phyloP scores from a whole-genome alignment of 2,113 vertebrate genomes.

The Ellobius talpinus region DNA sequence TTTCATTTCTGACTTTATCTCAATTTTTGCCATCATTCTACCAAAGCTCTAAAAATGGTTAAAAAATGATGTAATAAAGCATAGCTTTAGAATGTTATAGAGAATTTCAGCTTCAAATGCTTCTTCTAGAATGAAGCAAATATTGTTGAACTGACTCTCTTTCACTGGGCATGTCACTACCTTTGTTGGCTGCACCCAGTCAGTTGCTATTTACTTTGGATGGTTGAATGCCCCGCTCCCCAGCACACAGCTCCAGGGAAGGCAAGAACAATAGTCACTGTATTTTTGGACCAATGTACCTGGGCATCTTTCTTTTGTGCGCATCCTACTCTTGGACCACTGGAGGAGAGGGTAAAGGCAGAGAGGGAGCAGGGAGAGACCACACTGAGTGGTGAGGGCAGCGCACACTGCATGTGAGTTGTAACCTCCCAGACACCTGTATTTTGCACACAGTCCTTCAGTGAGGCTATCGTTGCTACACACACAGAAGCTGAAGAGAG shows the following conservation, averaged over 20 bases:
- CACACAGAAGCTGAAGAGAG: background rate
- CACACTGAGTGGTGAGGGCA: background rate
- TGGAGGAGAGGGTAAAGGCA: background rate
- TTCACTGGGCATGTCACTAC: background rate
- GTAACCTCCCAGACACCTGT: background rate
- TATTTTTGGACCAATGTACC: background rate
- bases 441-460: background rate
- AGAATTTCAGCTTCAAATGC: background rate
- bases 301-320: background rate
- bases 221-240: background rate
- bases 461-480: background rate
- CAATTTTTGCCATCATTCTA: slow-evolving; percentile 16
- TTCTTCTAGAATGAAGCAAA: background rate
- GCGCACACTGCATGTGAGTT: slow-evolving; percentile 14
- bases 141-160: background rate
- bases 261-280: background rate
- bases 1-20: slow-evolving; percentile 10
- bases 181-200: no score
- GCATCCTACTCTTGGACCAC: background rate
- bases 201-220: slow-evolving; percentile 31
- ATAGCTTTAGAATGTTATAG: background rate
- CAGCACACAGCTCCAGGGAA: background rate
- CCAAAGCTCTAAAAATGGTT: slow-evolving; percentile 6
- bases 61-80: background rate
- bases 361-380: background rate